These are phyloP conservation scores for Climacteris rufus DNA, from an alignment of 2,113 vertebrate species.

Conservation along the genomic window DNA sequence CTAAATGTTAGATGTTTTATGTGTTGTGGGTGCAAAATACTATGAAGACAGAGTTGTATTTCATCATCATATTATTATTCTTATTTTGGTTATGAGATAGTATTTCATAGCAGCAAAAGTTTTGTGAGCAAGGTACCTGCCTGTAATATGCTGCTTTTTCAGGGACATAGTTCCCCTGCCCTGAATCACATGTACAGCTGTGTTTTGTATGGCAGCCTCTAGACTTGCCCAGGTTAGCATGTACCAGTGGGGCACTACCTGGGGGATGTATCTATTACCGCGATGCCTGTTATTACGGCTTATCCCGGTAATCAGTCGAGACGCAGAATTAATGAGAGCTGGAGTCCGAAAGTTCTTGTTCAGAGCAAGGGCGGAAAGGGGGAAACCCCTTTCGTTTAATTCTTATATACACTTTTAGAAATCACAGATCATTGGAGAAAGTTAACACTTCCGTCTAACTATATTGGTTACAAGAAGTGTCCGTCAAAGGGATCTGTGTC, in stretches of 20 bases:
- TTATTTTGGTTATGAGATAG: not conserved
- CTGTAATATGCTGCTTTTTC: not conserved
- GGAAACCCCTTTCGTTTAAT: no score
- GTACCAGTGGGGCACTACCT: not conserved
- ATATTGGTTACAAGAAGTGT: no score
- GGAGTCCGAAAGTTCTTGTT: no score
- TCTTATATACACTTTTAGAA: no score
- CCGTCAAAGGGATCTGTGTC: no score
- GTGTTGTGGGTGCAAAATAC: not conserved
- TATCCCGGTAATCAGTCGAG: no score
- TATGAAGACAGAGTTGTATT: not conserved
- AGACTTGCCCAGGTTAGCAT: not conserved
- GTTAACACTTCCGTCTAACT: no score
- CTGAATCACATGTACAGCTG: not conserved
- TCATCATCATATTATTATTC: not conserved
- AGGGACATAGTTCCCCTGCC: not conserved
- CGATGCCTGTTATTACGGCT: no score
- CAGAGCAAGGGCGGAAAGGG: no score
- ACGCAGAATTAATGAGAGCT: no score
- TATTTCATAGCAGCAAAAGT: not conserved
- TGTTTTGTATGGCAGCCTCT: not conserved
- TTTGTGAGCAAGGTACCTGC: not conserved
- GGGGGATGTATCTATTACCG: no score
- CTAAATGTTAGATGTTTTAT: not conserved
- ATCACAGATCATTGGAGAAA: no score